phyloP scores from a whole-genome alignment of 2,888 invertebrate genomes.

The Periphyllus acericola region DNA sequence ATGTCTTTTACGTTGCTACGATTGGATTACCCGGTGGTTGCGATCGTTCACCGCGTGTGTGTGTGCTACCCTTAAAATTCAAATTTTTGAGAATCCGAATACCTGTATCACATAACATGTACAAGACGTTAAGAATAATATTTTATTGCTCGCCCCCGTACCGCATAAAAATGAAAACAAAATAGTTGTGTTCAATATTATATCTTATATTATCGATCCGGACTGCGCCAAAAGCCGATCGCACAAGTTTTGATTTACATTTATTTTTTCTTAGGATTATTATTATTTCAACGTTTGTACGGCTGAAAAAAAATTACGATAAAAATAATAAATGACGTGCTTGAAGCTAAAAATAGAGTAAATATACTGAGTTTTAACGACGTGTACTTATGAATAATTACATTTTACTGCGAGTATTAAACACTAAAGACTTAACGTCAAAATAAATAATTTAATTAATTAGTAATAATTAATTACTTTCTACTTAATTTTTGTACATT shows the following conservation, averaged over 20 bases:
- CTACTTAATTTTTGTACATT: neutral
- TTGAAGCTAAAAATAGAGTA: neutral
- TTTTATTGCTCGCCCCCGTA: too few species aligned
- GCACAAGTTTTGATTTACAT: neutral
- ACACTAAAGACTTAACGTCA: neutral
- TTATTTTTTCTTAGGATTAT: neutral
- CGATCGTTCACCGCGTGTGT: too few species aligned
- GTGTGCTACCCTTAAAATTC: too few species aligned
- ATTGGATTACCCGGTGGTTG: too few species aligned
- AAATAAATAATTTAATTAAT: neutral
- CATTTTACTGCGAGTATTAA: neutral
- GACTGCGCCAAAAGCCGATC: too few species aligned
- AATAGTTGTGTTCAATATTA: too few species aligned
- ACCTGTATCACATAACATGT: too few species aligned
- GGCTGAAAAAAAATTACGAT: neutral
- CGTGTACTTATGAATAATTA: neutral
- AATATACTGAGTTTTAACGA: neutral
- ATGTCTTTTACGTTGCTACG: too few species aligned
- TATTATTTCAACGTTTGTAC: neutral
- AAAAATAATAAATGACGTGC: neutral
- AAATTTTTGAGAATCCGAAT: too few species aligned
- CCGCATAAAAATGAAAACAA: too few species aligned
- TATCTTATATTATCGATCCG: too few species aligned
- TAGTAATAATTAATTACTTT: neutral
- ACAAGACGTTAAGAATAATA: too few species aligned